Evolutionary conservation across 2,888 invertebrate species (phyloP).

Genomic region (Zonitis immaculata): DNA sequence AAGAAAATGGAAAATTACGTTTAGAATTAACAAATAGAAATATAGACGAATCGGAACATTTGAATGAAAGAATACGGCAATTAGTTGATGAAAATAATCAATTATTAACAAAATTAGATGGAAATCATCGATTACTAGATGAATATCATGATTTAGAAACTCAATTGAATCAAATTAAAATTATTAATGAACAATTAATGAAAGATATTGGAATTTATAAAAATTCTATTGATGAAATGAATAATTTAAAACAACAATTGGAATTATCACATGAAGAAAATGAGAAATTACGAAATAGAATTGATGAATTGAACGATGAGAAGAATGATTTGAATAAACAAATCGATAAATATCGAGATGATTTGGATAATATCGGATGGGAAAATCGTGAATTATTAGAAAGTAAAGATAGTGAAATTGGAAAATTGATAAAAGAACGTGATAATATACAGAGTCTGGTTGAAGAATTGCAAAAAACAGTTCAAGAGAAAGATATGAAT

Average conservation of each 20-base stretch:
- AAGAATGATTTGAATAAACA: constrained; percentile 54
- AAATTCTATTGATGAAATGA: constrained; percentile 51
- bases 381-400: constrained; percentile 29
- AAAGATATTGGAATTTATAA: constrained; percentile 45
- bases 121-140: constrained; percentile 38
- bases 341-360: constrained; percentile 50
- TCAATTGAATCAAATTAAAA: constrained; percentile 35
- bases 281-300: constrained; percentile 30
- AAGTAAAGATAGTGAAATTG: constrained; percentile 51
- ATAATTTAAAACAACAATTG: constrained; percentile 50
- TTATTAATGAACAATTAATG: constrained; percentile 26
- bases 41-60: constrained; percentile 1
- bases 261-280: constrained; percentile 38
- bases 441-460: constrained; percentile 39
- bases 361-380: constrained; percentile 13
- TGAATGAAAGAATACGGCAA: constrained; percentile 38
- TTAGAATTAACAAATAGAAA: background rate
- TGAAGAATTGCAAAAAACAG: constrained; percentile 46
- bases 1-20: constrained; percentile 23
- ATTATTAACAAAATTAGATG: constrained; percentile 41
- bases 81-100: constrained; percentile 27
- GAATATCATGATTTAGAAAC: constrained; percentile 36
- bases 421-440: constrained; percentile 48
- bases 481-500: constrained; percentile 48
- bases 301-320: constrained; percentile 52